Percentiles rank a stretch among this genome's conserved stretches.
Evolutionary conservation across 1,140 invertebrate species (phyloP).

Genomic region (Schlechtendalia chinensis): DNA sequence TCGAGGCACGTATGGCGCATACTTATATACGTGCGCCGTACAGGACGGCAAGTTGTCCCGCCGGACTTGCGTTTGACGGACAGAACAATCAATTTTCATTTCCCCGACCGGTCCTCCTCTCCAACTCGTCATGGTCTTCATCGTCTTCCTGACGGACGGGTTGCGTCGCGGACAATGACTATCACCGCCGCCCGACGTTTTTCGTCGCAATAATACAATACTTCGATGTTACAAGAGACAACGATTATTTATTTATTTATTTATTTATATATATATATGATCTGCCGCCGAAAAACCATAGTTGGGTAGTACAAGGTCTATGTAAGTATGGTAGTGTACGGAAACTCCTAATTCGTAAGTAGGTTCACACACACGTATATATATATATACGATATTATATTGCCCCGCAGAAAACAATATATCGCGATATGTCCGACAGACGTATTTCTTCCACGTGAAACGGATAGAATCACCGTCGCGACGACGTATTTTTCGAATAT

Average conservation of each 20-base stretch:
- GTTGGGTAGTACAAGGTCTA: background rate
- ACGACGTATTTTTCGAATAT: no score
- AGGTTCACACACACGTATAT: no score
- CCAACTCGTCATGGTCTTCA: no score
- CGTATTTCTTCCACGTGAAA: no score
- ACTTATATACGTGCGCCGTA: no score
- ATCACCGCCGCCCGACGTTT: background rate
- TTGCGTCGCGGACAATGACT: conserved; percentile 9
- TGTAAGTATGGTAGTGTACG: background rate
- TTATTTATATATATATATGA: no score
- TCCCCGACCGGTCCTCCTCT: conserved; percentile 5
- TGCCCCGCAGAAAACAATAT: no score
- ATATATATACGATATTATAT: no score
- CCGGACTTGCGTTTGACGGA: conserved; percentile 15
- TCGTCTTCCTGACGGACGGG: background rate
- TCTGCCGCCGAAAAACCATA: background rate
- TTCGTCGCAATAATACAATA: background rate
- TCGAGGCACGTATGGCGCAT: no score
- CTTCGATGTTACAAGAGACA: background rate
- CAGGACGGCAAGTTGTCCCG: background rate
- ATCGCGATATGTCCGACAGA: no score
- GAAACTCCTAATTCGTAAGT: background rate
- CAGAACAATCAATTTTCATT: conserved; percentile 35
- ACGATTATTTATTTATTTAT: background rate
- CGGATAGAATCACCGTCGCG: no score